Conservation (phyloP, 2,113 vertebrate species). For the Coturnix japonica region DNA sequence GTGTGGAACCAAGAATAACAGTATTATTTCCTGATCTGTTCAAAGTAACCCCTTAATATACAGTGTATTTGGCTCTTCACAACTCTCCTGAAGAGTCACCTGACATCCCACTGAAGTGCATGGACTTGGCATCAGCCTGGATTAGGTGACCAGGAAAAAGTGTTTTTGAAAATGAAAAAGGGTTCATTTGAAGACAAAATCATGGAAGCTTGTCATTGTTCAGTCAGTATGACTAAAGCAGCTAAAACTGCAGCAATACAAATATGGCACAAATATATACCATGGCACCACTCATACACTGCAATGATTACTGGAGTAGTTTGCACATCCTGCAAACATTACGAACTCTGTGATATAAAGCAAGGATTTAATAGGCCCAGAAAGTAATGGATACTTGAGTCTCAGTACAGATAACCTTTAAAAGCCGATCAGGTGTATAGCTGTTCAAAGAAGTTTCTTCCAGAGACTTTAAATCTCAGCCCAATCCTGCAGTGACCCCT, state of each 20-base stretch:
- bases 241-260: neutral
- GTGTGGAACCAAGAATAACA: conserved; percentile 59
- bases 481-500: conserved; percentile 29
- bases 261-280: neutral
- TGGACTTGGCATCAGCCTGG: neutral
- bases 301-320: neutral
- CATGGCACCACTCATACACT: neutral
- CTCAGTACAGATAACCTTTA: neutral
- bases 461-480: conserved; percentile 7
- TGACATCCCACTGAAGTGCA: neutral
- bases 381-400: neutral
- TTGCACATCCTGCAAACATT: neutral
- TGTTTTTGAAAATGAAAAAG: neutral
- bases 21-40: conserved; percentile 54
- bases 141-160: neutral
- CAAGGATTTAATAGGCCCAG: neutral
- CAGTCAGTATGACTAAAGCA: neutral
- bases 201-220: neutral
- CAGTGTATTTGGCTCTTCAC: neutral
- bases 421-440: neutral
- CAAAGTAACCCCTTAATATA: neutral
- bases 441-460: neutral
- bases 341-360: neutral
- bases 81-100: neutral
- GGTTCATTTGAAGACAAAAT: neutral